Evolutionary conservation across 1,140 invertebrate species (phyloP).

Genomic region (Planococcus citri): DNA sequence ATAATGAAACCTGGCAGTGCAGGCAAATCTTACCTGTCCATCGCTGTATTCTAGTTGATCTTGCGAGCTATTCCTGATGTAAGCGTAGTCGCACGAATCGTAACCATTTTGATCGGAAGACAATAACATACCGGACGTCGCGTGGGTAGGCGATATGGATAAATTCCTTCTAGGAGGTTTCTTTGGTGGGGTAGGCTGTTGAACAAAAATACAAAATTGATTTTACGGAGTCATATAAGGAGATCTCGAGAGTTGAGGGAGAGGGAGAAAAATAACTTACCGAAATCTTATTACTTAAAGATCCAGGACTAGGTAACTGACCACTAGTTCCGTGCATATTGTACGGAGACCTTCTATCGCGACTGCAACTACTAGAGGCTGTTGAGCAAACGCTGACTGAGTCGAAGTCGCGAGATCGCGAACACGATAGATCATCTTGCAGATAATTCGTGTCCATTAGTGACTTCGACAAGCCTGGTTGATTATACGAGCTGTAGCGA

Average conservation of each 20-base stretch:
- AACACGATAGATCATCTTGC: slow-evolving; percentile 41
- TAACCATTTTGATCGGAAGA: slow-evolving; percentile 38
- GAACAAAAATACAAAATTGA: background rate
- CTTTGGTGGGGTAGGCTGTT: slow-evolving; percentile 71
- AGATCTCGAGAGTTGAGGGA: background rate
- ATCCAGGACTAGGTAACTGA: background rate
- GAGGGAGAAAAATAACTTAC: background rate
- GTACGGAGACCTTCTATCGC: background rate
- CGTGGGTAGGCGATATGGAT: slow-evolving; percentile 65
- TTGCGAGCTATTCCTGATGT: slow-evolving; percentile 42
- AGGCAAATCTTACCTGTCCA: slow-evolving; percentile 35
- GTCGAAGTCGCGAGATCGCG: slow-evolving; percentile 37
- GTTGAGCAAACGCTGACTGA: slow-evolving; percentile 41
- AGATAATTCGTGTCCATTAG: slow-evolving; percentile 41
- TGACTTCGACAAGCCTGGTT: slow-evolving; percentile 41
- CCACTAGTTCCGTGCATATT: slow-evolving; percentile 8
- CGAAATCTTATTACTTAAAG: slow-evolving; percentile 26
- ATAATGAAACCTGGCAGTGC: background rate
- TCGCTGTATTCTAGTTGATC: slow-evolving; percentile 56
- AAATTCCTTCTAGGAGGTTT: slow-evolving; percentile 74
- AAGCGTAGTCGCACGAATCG: slow-evolving; percentile 47
- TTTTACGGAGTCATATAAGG: background rate
- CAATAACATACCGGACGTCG: slow-evolving; percentile 41
- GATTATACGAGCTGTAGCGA: background rate
- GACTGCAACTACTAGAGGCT: slow-evolving; percentile 39